Percentiles rank a stretch among this genome's conserved stretches.
phyloP scores from a whole-genome alignment of 2,797 vertebrate genomes.

The Peromyscus melanophrys region DNA sequence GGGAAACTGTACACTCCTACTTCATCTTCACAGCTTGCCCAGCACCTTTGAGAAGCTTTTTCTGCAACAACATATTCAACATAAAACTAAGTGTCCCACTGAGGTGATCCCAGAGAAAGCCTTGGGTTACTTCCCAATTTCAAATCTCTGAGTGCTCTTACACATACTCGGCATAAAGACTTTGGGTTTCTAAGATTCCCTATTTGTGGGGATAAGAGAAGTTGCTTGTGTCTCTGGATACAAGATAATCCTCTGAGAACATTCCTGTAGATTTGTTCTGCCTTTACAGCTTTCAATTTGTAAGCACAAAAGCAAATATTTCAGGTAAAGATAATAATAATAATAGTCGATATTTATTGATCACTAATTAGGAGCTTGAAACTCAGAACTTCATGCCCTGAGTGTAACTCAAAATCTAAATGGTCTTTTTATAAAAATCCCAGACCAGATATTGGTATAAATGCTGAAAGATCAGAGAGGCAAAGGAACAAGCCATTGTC shows the following conservation, averaged over 20 bases:
- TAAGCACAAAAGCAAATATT: conserved; percentile 24
- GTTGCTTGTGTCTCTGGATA: conserved; percentile 25
- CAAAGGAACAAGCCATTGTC: too few species aligned
- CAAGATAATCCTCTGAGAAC: conserved; percentile 17
- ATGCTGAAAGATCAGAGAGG: too few species aligned
- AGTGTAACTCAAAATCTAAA: too few species aligned
- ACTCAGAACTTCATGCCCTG: neutral
- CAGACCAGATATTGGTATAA: too few species aligned
- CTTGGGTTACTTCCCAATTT: neutral
- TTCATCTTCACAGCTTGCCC: conserved; percentile 61
- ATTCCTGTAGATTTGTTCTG: neutral
- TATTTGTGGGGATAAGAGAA: conserved; percentile 10
- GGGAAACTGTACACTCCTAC: conserved; percentile 53
- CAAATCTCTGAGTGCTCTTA: neutral
- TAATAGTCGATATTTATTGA: neutral
- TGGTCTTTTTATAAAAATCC: too few species aligned
- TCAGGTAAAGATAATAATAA: conserved; percentile 7
- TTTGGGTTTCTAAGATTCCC: conserved; percentile 46
- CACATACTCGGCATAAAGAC: conserved; percentile 19
- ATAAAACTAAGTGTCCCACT: conserved; percentile 29
- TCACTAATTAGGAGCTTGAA: conserved; percentile 13
- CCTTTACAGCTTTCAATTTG: conserved; percentile 7
- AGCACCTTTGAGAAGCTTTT: conserved; percentile 54
- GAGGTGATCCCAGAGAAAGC: conserved; percentile 7
- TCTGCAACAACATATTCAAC: conserved; percentile 20